Percentiles rank a stretch among this genome's conserved stretches.
Evolutionary conservation across 2,797 vertebrate genomes (phyloP).

Genomic region (Typhlichthys eigenmanni): DNA sequence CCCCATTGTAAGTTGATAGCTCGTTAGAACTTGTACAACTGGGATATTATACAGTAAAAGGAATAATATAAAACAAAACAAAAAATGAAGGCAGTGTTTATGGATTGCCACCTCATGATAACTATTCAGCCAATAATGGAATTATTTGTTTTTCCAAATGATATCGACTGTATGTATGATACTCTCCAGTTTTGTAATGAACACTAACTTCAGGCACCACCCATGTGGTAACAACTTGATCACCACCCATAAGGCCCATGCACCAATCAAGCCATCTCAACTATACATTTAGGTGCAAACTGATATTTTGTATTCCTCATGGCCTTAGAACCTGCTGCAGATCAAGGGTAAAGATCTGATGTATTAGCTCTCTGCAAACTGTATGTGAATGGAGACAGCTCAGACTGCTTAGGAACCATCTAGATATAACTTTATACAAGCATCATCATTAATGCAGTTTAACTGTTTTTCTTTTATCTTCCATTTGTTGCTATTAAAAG

Average conservation of each 20-base stretch:
- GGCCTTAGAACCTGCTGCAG: constrained; percentile 64
- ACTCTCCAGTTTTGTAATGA: constrained; percentile 10
- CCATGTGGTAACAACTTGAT: constrained; percentile 38
- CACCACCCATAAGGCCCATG: constrained; percentile 6
- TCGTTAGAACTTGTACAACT: constrained; percentile 26
- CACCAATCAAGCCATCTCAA: constrained; percentile 25
- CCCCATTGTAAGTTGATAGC: constrained; percentile 34
- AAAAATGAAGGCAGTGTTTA: constrained; percentile 21
- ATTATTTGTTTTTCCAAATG: constrained; percentile 19
- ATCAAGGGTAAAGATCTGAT: constrained; percentile 46
- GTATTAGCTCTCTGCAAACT: constrained; percentile 39
- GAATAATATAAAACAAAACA: constrained; percentile 27
- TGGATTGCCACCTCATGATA: constrained; percentile 22
- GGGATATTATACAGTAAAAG: constrained; percentile 24
- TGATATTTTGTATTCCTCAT: constrained; percentile 44
- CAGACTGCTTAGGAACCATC: constrained; percentile 28
- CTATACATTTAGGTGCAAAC: constrained; percentile 36
- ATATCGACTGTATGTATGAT: constrained; percentile 19
- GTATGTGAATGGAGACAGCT: constrained; percentile 36
- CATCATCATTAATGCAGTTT: constrained; percentile 36
- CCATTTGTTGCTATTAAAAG: constrained; percentile 32
- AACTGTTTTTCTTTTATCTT: constrained; percentile 43
- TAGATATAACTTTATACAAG: constrained; percentile 16
- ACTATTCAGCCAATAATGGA: constrained; percentile 6
- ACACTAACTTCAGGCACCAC: constrained; percentile 14